Evolutionary conservation across 2,113 vertebrate species (phyloP), one percentile per base, ranked within the genome.

Genomic region (Gavia stellata): DNA sequence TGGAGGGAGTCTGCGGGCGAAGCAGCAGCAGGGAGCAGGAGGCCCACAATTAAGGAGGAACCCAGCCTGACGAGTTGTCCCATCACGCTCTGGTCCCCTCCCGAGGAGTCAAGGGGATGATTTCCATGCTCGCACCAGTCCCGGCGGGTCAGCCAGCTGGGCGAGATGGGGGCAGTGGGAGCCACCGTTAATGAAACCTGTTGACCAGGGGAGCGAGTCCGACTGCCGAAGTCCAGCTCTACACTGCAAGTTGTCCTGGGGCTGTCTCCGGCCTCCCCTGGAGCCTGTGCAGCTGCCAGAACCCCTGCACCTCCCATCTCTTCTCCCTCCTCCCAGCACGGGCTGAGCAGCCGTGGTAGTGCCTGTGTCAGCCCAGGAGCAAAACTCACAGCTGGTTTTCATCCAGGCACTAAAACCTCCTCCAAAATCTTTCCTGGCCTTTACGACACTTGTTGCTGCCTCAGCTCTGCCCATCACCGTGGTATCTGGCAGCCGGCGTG

Each of bases 231-330:
- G 53, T 40, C 45, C 65, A 19, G 38, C 38, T 82, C 44, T 28
- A 6, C 3, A 0, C 8, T 34, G 21, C 18, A 6, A 17, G 17
- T 2, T 25, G 10, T 62, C 40, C 78, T 9, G 3, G 44, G 18
- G 7, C 14, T 5, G 4, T 31, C 50, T 70, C 50, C 65, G 84
- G 63, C 36, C 11, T 71, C 44, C 3, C 10, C 34, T 5, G 1
- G 14, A 31, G 6, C 59, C 49, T 3, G 0, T 0, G 0, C 0
- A 4, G 63, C 62, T 34, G 17, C 52, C 0, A 0, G 31, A 67
- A 40, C 40, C 58, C 23, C 77, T 1, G 10, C 53, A 14, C 12
- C 17, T 80, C 28, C 23, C 53, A 34, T 2, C 56, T 42, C 45
- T 73, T 52, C 29, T 68, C 71, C 20, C 14, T 20, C 31, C 78